Evolutionary conservation across 1,140 invertebrate species (phyloP), one percentile per base, ranked within the genome.

Genomic region (Calephelis nemesis): DNA sequence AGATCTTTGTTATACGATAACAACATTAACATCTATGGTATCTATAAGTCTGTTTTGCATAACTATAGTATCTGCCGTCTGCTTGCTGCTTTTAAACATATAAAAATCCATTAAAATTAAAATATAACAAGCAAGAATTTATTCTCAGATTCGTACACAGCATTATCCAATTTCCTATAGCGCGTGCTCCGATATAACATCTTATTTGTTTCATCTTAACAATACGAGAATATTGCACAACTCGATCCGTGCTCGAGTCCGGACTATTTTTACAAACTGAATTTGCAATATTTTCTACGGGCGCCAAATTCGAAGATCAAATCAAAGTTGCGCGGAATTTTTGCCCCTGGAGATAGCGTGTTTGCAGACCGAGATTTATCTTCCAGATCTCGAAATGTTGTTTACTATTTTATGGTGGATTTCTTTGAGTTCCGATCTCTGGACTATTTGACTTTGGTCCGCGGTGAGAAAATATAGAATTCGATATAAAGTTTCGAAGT

Each of bases 361-460:
- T 79, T 79, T 77, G 78, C 76, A 63, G 73, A 72, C 47, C 70
- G 67, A 77, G 75, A 77, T 81, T 74, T 77, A 79, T 77, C 79
- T 77, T 77, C 76, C 74, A 77, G 72, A 76, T 74, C 69, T 68
- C 68, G 74, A 78, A 82, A 79, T 78, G 71, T 74, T 81, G 76
- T 82, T 82, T 82, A 82, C 79, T 78, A 78, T 82, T 77, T 82
- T 76, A 78, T 76, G 68, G 67, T 50, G 66, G 70, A 49, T 79
- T 74, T 66, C 73, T 76, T 76, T 79, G 76, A 80, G 74, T 72
- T 73, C 62, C 48, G 54, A 50, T 71, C 66, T 63, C 50, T 65
- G 58, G 64, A 68, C 63, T 67, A 70, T 72, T 75, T 79, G 74
- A 76, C 62, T 74, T 74, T 63, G 63, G 66, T 69, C 65, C 72